Conservation (phyloP, 2,888 invertebrate genomes). For the Scaptomyza caliginosa region DNA sequence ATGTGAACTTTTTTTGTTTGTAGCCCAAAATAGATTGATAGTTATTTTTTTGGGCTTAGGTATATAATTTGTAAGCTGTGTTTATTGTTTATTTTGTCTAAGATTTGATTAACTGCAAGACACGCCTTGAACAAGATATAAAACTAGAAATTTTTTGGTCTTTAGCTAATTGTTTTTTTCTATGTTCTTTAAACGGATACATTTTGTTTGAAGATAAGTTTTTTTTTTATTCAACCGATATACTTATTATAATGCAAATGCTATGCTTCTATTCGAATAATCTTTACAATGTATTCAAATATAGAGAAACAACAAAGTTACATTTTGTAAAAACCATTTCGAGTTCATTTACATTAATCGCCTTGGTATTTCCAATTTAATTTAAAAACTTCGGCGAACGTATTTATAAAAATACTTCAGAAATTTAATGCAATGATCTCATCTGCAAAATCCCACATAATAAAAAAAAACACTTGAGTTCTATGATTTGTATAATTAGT, state of each 20-base stretch:
- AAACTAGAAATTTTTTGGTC: not conserved
- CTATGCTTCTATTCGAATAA: not conserved
- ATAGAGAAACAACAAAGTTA: not conserved
- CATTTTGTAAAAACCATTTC: not conserved
- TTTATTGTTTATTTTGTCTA: not conserved
- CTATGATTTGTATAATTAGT: slow-evolving; percentile 20
- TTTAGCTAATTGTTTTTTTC: not conserved
- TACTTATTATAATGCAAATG: not conserved
- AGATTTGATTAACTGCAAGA: slow-evolving; percentile 35
- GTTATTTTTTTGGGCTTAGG: not conserved
- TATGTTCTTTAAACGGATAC: not conserved
- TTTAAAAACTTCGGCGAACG: not conserved
- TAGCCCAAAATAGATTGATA: slow-evolving; percentile 14
- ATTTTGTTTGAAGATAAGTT: not conserved
- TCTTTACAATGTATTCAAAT: not conserved
- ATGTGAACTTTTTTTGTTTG: slow-evolving; percentile 25
- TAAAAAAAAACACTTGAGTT: slow-evolving; percentile 12
- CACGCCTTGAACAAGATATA: slow-evolving; percentile 39
- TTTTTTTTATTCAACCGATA: not conserved
- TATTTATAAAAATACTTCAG: too few relatives aligned
- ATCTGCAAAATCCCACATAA: slow-evolving; percentile 24
- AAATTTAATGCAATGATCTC: slow-evolving; percentile 53
- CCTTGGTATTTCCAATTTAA: not conserved
- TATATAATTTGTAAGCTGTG: not conserved
- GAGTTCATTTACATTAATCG: not conserved